Evolutionary conservation across 2,797 vertebrate species (phyloP), one percentile per base, ranked within the genome.

Genomic region (Gadopsis bispinosus): DNA sequence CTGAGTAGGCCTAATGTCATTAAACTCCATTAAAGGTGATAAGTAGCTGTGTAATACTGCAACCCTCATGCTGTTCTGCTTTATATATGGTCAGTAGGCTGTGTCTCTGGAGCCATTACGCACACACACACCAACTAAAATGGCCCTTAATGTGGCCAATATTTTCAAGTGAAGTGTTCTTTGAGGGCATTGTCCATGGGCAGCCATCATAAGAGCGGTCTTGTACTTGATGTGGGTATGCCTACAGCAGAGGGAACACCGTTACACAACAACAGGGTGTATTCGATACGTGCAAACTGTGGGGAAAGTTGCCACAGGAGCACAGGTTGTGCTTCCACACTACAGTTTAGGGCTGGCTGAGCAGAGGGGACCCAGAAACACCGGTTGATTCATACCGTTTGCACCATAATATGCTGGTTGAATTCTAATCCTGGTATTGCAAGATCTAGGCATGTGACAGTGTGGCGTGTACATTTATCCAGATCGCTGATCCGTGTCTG

Each of bases 1-100:
- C 50, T 81, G 69, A 75, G 72, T 55, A 1, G 48, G 41, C 54
- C 12, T 39, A 48, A 50, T 70, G 64, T 45, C 79, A 72, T 80
- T 80, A 77, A 75, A 78, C 77, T 74, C 80, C 78, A 77, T 87
- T 87, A 75, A 79, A 83, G 73, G 73, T 87, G 79, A 87, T 70
- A 35, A 80, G 79, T 80, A 59, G 71, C 74, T 26, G 56, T 62
- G 76, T 70, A 54, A 75, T 56, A n/a, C 45, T 33, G 64, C 47
- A 50, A 26, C 56, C 61, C 65, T 39, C 65, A 53, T 45, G 63
- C 78, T 67, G 63, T 17, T 62, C 69, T 48, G 64, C 37, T 77
- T 80, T 71, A 79, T 80, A 62, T 69, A 69, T 51, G n/a, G 41
- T 58, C 61, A 29, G 43, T 33, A 64, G 35, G 39, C 45, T 12